These are phyloP conservation scores for Prietella phreatophila DNA, from an alignment of 2,113 vertebrate species.

Conservation along the genomic window DNA sequence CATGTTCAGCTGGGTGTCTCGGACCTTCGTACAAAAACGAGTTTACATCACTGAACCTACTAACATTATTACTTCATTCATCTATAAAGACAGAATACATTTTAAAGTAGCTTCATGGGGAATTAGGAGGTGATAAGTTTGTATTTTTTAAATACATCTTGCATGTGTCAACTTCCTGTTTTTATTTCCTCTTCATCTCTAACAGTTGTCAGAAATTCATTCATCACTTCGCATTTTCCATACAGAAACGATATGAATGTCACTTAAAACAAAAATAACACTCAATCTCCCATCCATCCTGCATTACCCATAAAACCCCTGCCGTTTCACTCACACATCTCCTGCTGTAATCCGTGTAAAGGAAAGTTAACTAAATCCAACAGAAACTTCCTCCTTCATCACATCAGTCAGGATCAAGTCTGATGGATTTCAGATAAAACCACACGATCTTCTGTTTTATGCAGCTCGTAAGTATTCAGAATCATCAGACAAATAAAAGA, in stretches of 20 bases:
- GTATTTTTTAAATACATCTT: background rate
- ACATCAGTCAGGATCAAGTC: slow-evolving; percentile 40
- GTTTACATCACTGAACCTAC: too few species aligned
- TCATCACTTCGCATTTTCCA: background rate
- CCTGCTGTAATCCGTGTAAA: slow-evolving; percentile 11
- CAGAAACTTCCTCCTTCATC: slow-evolving; percentile 49
- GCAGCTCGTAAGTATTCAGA: slow-evolving; percentile 43
- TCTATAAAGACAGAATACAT: too few species aligned
- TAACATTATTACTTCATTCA: too few species aligned
- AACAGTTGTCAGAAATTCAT: background rate
- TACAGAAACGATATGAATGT: background rate
- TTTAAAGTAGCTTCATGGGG: too few species aligned
- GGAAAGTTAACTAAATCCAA: slow-evolving; percentile 19
- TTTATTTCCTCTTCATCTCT: background rate
- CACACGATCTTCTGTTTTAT: slow-evolving; percentile 51
- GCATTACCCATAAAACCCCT: background rate
- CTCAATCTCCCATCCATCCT: background rate
- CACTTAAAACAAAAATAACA: background rate
- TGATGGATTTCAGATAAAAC: slow-evolving; percentile 55
- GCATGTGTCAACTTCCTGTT: background rate
- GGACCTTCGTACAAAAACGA: too few species aligned
- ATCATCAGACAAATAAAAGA: background rate
- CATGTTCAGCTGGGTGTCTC: too few species aligned
- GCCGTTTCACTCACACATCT: background rate
- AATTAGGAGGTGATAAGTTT: too few species aligned